Base-by-base conservation (phyloP, 2,888 invertebrate species). In the Tethea ocularis region DNA sequence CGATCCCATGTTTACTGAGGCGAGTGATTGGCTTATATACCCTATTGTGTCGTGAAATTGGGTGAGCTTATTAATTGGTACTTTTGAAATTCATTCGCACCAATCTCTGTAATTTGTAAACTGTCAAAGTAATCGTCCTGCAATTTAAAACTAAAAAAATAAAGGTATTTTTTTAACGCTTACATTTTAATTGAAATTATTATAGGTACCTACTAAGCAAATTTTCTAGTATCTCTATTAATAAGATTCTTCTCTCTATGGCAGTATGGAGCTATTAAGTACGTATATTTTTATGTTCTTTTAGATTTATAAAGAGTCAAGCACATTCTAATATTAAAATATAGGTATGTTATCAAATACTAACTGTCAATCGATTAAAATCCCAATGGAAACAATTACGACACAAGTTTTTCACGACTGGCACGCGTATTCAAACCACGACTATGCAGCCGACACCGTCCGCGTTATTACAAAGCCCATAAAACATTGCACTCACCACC, bases 391-490 rank as follows among this genome's bases (percentile, higher is more conserved):
- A 46, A 46, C 46, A 46, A 46, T 46, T 46, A 36, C 33, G 33
- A 33, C 17, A 29, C 20, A 54, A 33, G 33, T 26, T 53, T 53
- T 54, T 54, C 54, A 54, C 33, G 33, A 54, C 11, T 54, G 54
- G 17, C 13, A 54, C 54, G 17, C 54, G 24, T 33, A 51, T 24
- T 15, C 51, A 56, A 51, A 56, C 52, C 60, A 57, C 51, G 57
- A 61, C 59, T 15, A 38, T 62, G 54, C 64, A 33, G 53, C n/a
- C 52, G 26, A 63, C 64, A 66, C 66, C 58, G 59, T 58, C 62
- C 57, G 63, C 78, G 76, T 75, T 83, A 85, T 84, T 84, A 81
- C 79, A 78, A 82, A 81, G 80, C 72, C 77, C 68, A 86, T 86
- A 86, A 87, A 87, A 79, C 84, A 84, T 77, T 78, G 73, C 68